phyloP scores from a whole-genome alignment of 1,140 invertebrate genomes.

The Dolichoris vasculosae region DNA sequence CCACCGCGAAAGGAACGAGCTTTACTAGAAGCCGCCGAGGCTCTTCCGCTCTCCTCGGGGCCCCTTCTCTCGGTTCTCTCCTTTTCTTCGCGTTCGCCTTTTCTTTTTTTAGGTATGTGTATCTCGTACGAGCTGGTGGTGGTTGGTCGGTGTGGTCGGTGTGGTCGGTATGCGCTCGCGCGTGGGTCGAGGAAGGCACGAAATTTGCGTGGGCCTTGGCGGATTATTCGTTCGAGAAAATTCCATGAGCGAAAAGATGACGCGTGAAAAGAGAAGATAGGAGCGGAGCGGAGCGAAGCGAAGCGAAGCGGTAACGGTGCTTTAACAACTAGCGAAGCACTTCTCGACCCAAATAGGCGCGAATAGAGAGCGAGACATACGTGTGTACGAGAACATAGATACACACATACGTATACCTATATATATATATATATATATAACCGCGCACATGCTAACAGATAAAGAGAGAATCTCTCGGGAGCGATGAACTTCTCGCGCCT shows the following conservation, averaged over 20 bases:
- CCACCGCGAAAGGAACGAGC: neutral
- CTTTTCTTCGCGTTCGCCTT: neutral
- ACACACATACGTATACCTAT: too few species aligned
- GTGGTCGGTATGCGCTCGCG: too few species aligned
- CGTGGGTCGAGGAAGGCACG: neutral
- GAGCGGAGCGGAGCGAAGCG: neutral
- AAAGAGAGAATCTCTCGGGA: neutral
- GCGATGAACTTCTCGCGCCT: conserved; percentile 25
- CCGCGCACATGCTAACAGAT: too few species aligned
- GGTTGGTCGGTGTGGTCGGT: too few species aligned
- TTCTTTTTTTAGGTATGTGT: conserved; percentile 14
- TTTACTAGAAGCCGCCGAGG: neutral
- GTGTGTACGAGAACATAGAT: too few species aligned
- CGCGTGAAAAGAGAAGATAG: neutral
- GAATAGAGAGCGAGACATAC: neutral
- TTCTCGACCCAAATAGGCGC: conserved; percentile 39
- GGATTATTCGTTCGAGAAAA: neutral
- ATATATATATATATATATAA: too few species aligned
- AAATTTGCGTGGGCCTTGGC: conserved; percentile 1
- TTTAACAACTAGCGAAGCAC: neutral
- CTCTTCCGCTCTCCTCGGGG: neutral
- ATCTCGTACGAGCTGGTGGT: too few species aligned
- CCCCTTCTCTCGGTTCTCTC: neutral
- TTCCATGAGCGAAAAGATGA: conserved; percentile 1
- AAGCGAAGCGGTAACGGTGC: neutral